phyloP scores from a whole-genome alignment of 2,113 vertebrate genomes.

The Paramisgurnus dabryanus region DNA sequence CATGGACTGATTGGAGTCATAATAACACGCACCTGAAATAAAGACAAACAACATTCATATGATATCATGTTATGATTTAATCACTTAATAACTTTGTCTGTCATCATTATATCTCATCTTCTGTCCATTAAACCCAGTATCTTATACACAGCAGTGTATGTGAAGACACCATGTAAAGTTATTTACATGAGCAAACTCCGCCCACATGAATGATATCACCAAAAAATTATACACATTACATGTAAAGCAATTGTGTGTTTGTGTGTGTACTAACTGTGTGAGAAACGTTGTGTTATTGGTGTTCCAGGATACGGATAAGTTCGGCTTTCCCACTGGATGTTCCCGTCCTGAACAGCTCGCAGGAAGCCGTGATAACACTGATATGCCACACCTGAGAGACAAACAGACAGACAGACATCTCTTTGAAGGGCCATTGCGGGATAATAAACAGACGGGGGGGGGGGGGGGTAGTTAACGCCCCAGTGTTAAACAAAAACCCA shows the following conservation, averaged over 20 bases:
- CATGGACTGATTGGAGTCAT: slow-evolving; percentile 97
- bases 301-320: slow-evolving; percentile 97
- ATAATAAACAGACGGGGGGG: not conserved
- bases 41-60: slow-evolving; percentile 13
- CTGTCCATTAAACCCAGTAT: no score
- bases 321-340: slow-evolving; percentile 98
- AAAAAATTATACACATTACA: no score
- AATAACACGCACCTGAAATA: slow-evolving; percentile 91
- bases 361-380: slow-evolving; percentile 98
- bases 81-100: no score
- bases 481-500: not conserved
- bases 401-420: not conserved
- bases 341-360: slow-evolving; percentile 94
- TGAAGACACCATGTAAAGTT: no score
- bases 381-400: slow-evolving; percentile 87
- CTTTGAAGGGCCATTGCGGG: slow-evolving; percentile 26
- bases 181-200: no score
- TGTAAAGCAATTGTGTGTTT: not conserved
- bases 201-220: no score
- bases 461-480: no score
- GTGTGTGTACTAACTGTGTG: slow-evolving; percentile 87
- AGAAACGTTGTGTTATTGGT: slow-evolving; percentile 96
- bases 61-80: no score
- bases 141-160: no score
- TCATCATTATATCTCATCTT: no score